Evolutionary conservation across 1,140 invertebrate genomes (phyloP).

Genomic region (Eubasilissa regina): DNA sequence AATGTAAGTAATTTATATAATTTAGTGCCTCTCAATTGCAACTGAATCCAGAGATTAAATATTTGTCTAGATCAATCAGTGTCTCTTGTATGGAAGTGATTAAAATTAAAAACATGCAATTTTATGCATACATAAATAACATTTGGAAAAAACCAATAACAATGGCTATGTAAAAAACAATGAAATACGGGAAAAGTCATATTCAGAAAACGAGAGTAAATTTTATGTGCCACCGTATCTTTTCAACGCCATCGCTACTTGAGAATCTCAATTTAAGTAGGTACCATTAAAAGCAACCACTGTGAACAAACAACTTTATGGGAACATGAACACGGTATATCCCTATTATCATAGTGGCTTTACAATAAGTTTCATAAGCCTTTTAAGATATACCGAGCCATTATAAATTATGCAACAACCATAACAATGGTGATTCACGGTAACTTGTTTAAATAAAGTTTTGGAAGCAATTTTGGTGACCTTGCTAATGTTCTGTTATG

Average conservation of each 20-base stretch:
- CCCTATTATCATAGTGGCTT: slow-evolving; percentile 47
- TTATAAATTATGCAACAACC: slow-evolving; percentile 44
- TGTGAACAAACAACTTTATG: slow-evolving; percentile 54
- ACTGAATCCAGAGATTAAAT: too few species aligned
- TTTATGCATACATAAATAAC: too few species aligned
- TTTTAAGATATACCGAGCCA: slow-evolving; percentile 36
- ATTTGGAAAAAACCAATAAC: neutral
- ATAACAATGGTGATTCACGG: slow-evolving; percentile 55
- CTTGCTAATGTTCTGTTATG: slow-evolving; percentile 55
- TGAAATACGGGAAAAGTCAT: slow-evolving; percentile 21
- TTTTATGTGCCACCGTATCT: slow-evolving; percentile 32
- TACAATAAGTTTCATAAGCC: slow-evolving; percentile 54
- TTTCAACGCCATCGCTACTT: slow-evolving; percentile 19
- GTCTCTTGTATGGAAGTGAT: too few species aligned
- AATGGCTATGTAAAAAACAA: slow-evolving; percentile 23
- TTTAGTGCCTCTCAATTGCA: too few species aligned
- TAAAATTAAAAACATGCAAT: too few species aligned
- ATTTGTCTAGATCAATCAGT: too few species aligned
- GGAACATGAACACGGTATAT: slow-evolving; percentile 48
- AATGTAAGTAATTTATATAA: too few species aligned
- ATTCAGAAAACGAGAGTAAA: slow-evolving; percentile 30
- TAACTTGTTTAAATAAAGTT: slow-evolving; percentile 49
- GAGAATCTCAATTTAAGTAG: slow-evolving; percentile 26
- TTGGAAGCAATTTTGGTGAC: slow-evolving; percentile 51
- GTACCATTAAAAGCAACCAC: slow-evolving; percentile 42